Conservation (phyloP, 2,888 invertebrate species). For the Eupithecia inturbata region DNA sequence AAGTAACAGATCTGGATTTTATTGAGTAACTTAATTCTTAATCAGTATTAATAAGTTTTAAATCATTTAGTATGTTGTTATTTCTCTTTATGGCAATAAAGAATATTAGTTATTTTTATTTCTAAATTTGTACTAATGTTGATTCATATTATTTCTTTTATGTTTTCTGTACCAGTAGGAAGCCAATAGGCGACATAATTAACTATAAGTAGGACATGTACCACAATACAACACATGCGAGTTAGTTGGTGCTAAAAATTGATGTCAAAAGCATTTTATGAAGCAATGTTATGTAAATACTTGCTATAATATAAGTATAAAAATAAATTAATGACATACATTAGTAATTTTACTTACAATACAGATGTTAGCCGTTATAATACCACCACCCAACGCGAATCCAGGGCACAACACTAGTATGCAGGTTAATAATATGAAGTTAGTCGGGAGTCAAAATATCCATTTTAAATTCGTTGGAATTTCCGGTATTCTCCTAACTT, state of each 20-base stretch:
- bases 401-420: conserved; percentile 62
- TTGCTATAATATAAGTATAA: conserved; percentile 40
- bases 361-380: conserved; percentile 69
- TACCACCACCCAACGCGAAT: conserved; percentile 74
- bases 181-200: background rate
- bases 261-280: conserved; percentile 44
- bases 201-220: background rate
- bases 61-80: too few species aligned
- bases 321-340: conserved; percentile 53
- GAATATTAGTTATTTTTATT: background rate
- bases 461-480: background rate
- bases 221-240: conserved; percentile 8
- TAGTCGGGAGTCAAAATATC: conserved; percentile 47
- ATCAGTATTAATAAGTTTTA: background rate
- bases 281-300: conserved; percentile 49
- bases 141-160: too few species aligned
- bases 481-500: conserved; percentile 33
- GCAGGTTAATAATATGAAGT: conserved; percentile 51
- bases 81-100: background rate
- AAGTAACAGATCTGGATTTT: background rate
- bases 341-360: conserved; percentile 82
- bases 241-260: conserved; percentile 34
- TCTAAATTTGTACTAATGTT: background rate
- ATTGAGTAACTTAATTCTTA: background rate
- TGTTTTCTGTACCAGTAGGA: background rate